Conservation (phyloP, 2,888 invertebrate species). For the Heliconius ismenius region DNA sequence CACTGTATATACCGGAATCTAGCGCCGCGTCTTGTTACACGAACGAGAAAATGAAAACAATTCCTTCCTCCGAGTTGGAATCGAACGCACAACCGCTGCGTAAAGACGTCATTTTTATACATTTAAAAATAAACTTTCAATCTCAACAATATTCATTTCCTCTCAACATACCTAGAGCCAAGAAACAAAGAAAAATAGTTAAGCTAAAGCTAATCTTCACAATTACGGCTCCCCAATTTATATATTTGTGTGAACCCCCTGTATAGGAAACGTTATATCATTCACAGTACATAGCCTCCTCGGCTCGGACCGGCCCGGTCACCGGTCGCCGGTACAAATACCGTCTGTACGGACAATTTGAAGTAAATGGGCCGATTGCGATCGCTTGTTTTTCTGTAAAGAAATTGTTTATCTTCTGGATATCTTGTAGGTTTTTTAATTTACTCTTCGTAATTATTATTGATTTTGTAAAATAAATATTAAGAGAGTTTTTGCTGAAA, state of each 20-base stretch:
- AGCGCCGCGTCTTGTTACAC: no score
- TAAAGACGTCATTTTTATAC: no score
- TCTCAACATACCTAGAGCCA: background rate
- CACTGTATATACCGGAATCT: no score
- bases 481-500: no score
- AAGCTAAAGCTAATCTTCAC: background rate
- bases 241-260: slow-evolving; percentile 12
- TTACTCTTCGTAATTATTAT: background rate
- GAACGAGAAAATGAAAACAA: no score
- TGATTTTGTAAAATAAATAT: no score
- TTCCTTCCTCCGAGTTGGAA: no score
- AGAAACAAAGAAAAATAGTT: background rate
- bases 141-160: background rate
- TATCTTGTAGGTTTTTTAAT: background rate
- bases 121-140: no score
- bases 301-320: slow-evolving; percentile 31
- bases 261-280: slow-evolving; percentile 37
- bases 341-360: slow-evolving; percentile 65
- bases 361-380: slow-evolving; percentile 65
- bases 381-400: slow-evolving; percentile 31
- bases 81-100: no score
- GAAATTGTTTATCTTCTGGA: slow-evolving; percentile 7
- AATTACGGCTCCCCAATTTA: slow-evolving; percentile 12
- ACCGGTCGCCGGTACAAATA: slow-evolving; percentile 34
- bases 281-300: slow-evolving; percentile 36